Evolutionary conservation across 1,140 invertebrate genomes (phyloP), one percentile per base, ranked within the genome.

Genomic region (Panulirus ornatus): DNA sequence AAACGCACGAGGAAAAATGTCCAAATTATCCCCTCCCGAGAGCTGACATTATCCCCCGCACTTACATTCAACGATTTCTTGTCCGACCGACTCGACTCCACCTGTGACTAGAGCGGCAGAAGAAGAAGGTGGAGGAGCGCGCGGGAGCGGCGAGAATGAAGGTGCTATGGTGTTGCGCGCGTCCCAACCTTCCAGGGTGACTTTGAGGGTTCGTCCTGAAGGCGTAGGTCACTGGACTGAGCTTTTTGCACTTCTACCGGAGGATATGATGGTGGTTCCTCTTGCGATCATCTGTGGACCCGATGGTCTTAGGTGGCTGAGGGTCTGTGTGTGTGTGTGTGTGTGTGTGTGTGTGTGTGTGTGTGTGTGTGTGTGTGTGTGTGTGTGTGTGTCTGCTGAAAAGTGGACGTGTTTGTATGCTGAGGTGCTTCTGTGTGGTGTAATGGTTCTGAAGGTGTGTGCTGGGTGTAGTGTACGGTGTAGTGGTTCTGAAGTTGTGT

Each of bases 161-260:
- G n/a, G n/a, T 38, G 30, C 3, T 71, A 27, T 2, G 70, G 70
- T 71, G n/a, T 71, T 3, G 36, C 70, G n/a, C 70, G 14, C 16
- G 66, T 14, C 66, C 30, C 30, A 71, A 71, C 70, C 70, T 75
- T 75, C 71, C 38, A 22, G 34, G 38, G 71, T 75, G 71, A 40
- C 71, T 75, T 75, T 75, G 8, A 38, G 34, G 42, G 71, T 16
- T 75, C 34, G 22, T 75, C 70, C 70, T 34, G 22, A 34, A 11
- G 70, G 70, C 36, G 16, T 27, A 71, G 70, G 70, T n/a, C 70
- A 71, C 70, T 71, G 70, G 5, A 71, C 70, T 71, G 30, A 14
- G 16, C 27, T 1, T 71, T 30, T 38, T 71, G 22, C 5, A 14
- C 2, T 16, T 71, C 70, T 27, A 34, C 27, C 70, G n/a, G 36